phyloP scores from a whole-genome alignment of 2,797 vertebrate genomes.

The Onychomys arenicola region DNA sequence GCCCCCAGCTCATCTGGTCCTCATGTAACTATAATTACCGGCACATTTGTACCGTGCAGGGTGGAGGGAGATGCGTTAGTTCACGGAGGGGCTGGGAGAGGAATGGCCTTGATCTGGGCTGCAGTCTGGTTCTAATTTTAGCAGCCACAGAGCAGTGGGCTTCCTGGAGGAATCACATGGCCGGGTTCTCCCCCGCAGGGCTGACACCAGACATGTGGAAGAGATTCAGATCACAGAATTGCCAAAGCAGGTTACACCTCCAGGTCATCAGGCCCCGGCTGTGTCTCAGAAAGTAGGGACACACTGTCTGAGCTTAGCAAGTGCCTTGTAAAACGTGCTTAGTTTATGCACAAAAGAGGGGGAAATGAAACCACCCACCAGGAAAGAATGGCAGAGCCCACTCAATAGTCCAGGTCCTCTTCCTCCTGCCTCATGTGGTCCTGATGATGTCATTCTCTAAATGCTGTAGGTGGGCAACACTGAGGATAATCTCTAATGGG shows the following conservation, averaged over 20 bases:
- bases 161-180: conserved; percentile 84
- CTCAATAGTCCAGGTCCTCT: too few species aligned
- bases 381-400: background rate
- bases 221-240: conserved; percentile 80
- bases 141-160: conserved; percentile 78
- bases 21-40: background rate
- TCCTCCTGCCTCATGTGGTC: rapidly evolving
- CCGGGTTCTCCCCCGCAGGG: conserved; percentile 38
- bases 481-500: background rate
- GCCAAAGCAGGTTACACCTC: conserved; percentile 56
- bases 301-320: background rate
- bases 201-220: conserved; percentile 85
- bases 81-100: conserved; percentile 38
- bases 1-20: background rate
- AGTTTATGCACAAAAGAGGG: background rate
- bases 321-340: background rate
- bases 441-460: background rate
- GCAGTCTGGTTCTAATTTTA: conserved; percentile 87
- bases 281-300: conserved; percentile 9
- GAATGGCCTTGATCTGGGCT: conserved; percentile 75
- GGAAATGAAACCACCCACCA: background rate
- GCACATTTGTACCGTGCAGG: rapidly evolving
- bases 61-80: background rate
- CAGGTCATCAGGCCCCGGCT: background rate
- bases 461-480: background rate